Conservation (phyloP, 2,113 vertebrate genomes). For the Marcusenius ussheri region DNA sequence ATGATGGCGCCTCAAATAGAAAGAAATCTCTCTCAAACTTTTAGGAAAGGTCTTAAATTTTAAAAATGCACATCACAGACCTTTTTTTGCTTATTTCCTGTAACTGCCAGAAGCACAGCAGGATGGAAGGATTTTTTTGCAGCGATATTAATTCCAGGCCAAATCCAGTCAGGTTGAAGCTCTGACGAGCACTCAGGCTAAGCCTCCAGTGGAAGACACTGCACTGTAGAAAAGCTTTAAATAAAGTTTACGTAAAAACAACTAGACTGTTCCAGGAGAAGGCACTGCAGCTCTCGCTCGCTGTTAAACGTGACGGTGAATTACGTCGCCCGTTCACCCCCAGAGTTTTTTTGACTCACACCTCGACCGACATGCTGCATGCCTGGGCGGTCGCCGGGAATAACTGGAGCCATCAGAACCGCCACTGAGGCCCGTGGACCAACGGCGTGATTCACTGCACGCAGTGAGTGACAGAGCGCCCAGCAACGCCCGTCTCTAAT, state of each 20-base stretch:
- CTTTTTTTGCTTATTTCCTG: not conserved
- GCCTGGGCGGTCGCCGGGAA: constrained; percentile 49
- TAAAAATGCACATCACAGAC: not conserved
- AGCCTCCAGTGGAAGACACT: not conserved
- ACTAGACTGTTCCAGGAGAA: constrained; percentile 19
- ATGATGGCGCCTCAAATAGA: constrained; percentile 27
- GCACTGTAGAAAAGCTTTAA: constrained; percentile 12
- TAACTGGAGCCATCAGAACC: constrained; percentile 42
- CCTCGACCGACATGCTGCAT: constrained; percentile 38
- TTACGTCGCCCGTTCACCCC: constrained; percentile 7
- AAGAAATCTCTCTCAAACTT: constrained; percentile 21
- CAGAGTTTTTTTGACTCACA: constrained; percentile 43
- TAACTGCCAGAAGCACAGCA: not conserved
- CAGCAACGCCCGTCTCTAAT: not conserved
- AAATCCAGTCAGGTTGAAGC: not conserved
- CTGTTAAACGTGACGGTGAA: constrained; percentile 21
- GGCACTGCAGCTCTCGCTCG: constrained; percentile 13
- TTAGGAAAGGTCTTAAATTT: not conserved
- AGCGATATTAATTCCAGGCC: not conserved
- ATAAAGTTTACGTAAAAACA: not conserved
- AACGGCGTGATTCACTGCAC: constrained; percentile 29
- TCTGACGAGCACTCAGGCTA: not conserved
- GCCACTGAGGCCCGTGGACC: constrained; percentile 43
- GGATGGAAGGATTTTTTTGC: constrained; percentile 7
- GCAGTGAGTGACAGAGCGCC: not conserved